These are phyloP conservation scores for Diadumene lineata DNA, from an alignment of 92 coral and sea anemone genomes.

Conservation along the genomic window DNA sequence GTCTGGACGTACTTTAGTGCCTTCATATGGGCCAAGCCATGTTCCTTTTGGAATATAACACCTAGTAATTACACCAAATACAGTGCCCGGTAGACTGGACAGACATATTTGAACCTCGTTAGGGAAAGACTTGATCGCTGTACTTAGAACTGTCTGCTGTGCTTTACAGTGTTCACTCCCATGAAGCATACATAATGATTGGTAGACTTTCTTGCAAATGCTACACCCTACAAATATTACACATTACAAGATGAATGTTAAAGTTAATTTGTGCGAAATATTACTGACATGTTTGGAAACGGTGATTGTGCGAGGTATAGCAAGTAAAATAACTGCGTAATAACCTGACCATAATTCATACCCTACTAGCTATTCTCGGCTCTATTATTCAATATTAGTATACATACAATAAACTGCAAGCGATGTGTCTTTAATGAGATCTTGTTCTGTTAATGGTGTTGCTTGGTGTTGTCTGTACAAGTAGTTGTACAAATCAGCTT, in stretches of 20 bases:
- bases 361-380: no score
- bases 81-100: constrained; percentile 72
- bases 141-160: neutral
- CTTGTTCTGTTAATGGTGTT: constrained; percentile 13
- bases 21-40: constrained; percentile 92
- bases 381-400: no score
- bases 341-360: no score
- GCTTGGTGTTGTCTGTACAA: constrained; percentile 16
- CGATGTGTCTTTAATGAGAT: neutral
- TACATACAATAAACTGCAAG: constrained; percentile 21
- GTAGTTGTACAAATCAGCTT: constrained; percentile 26
- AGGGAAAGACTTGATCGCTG: constrained; percentile 81
- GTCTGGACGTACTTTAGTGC: constrained; percentile 43
- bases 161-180: neutral
- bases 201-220: constrained; percentile 19
- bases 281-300: neutral
- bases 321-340: no score
- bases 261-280: neutral
- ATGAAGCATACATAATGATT: constrained; percentile 1
- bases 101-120: constrained; percentile 78
- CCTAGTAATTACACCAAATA: constrained; percentile 70
- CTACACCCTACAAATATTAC: constrained; percentile 23
- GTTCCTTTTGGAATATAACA: constrained; percentile 79
- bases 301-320: no score
- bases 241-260: neutral